These are phyloP conservation scores for Phytoseiulus persimilis DNA, from an alignment of 2,888 invertebrate genomes.

Conservation along the genomic window DNA sequence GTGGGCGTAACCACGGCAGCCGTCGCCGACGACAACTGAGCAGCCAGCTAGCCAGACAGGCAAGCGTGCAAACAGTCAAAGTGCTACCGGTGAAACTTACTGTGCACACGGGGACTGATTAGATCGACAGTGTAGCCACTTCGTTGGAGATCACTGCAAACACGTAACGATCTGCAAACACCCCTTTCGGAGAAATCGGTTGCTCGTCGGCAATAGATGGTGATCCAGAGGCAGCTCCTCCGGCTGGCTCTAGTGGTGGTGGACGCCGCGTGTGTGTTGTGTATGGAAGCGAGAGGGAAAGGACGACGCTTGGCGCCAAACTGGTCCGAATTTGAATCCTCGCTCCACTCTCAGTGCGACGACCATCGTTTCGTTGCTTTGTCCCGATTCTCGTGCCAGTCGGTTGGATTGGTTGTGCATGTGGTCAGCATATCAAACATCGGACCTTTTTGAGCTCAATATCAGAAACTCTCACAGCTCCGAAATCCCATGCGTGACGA, in stretches of 20 bases:
- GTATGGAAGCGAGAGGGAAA: slow-evolving; percentile 5
- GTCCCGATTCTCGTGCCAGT: too few relatives aligned
- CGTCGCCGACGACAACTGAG: slow-evolving; percentile 5
- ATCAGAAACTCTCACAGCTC: too few relatives aligned
- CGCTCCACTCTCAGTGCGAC: neutral
- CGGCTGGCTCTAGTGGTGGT: slow-evolving; percentile 5
- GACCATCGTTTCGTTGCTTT: neutral
- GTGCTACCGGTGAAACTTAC: neutral
- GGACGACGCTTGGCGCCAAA: neutral
- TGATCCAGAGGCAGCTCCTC: slow-evolving; percentile 5
- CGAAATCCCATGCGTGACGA: too few relatives aligned
- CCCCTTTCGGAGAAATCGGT: neutral
- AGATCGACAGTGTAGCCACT: neutral
- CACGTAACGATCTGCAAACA: neutral
- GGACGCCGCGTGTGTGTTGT: slow-evolving; percentile 5
- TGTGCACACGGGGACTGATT: neutral
- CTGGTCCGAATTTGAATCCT: neutral
- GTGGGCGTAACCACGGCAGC: slow-evolving; percentile 5
- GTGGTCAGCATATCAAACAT: too few relatives aligned
- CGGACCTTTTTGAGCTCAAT: too few relatives aligned
- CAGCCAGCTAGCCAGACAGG: neutral
- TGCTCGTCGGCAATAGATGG: neutral
- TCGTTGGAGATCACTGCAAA: neutral
- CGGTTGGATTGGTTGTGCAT: too few relatives aligned
- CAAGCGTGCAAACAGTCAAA: neutral